Base-by-base conservation (phyloP, 1,140 invertebrate species). In the Hestina assimilis region DNA sequence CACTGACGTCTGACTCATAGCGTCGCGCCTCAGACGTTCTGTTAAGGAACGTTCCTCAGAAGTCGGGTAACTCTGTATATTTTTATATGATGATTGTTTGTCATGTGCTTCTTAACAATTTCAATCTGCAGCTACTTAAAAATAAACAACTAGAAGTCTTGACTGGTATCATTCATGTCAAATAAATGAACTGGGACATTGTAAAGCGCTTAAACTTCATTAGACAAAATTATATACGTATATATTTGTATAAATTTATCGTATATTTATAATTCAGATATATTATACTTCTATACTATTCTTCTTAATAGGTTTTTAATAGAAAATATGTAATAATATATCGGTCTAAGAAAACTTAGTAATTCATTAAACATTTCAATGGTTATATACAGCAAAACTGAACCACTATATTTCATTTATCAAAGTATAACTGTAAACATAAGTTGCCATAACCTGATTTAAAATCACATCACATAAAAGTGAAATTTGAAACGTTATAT, bases 1-100 rank as follows among this genome's bases (percentile, higher is more conserved):
- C 72, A 77, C 65, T 81, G 72, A 42, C 59, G 58, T 47, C 69
- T 83, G 76, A 83, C 57, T 84, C 78, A 83, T 53, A 52, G 52
- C 69, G 63, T 75, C 73, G 75, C 47, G 47, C 33, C 33, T 50
- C 31, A 50, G 47, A 50, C 47, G 33, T 19, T 35, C 47, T 35
- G 33, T 24, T 50, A 50, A 50, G 33, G 47, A 50, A 50, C 31
- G 47, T 31, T 33, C 40, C 47, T 50, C 33, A 14, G 40, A 50
- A 33, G 47, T 40, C 33, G 12, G n/a, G 17, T 23, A 3, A 33
- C 24, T 33, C 40, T 50, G 47, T 50, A 40, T 28, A 40, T 50
- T 38, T 50, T 26, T 9, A 50, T 33, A 21, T 33, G 9, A 38
- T 35, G 19, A 24, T 38, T 38, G 11, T 38, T 17, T 15, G 24